phyloP scores from a whole-genome alignment of 1,140 invertebrate species.

The Cotesia typhae region DNA sequence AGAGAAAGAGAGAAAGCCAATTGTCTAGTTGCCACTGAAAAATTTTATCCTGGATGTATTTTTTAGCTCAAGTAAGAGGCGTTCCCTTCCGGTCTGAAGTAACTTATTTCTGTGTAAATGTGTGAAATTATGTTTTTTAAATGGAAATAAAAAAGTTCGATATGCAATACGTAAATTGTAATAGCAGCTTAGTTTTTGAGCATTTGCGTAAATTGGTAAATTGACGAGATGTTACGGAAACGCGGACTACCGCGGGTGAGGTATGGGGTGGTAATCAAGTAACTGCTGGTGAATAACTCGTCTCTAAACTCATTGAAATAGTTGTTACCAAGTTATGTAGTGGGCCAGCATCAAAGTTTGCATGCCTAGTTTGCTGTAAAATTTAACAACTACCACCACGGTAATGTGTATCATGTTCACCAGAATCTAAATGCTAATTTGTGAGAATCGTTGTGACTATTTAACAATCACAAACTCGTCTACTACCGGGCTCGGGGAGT shows the following conservation, averaged over 20 bases:
- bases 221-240: constrained; percentile 39
- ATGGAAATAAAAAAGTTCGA: neutral
- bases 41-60: constrained; percentile 7
- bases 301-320: constrained; percentile 58
- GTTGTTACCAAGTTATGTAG: constrained; percentile 51
- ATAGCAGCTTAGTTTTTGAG: constrained; percentile 39
- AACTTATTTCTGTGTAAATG: neutral
- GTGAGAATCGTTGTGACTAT: too few relatives aligned
- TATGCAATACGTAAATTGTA: neutral
- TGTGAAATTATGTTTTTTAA: too few relatives aligned
- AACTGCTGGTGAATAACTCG: constrained; percentile 40
- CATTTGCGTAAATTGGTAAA: constrained; percentile 49
- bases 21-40: constrained; percentile 13
- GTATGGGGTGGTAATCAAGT: constrained; percentile 50
- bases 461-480: too few relatives aligned
- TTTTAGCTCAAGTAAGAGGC: neutral
- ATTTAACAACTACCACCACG: neutral
- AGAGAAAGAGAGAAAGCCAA: constrained; percentile 12
- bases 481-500: too few relatives aligned
- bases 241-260: neutral
- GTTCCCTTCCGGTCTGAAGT: neutral
- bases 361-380: constrained; percentile 12
- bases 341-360: constrained; percentile 27
- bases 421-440: too few relatives aligned
- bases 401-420: too few relatives aligned